phyloP scores from a whole-genome alignment of 1,140 invertebrate species.

The Schmidtea mediterranea region DNA sequence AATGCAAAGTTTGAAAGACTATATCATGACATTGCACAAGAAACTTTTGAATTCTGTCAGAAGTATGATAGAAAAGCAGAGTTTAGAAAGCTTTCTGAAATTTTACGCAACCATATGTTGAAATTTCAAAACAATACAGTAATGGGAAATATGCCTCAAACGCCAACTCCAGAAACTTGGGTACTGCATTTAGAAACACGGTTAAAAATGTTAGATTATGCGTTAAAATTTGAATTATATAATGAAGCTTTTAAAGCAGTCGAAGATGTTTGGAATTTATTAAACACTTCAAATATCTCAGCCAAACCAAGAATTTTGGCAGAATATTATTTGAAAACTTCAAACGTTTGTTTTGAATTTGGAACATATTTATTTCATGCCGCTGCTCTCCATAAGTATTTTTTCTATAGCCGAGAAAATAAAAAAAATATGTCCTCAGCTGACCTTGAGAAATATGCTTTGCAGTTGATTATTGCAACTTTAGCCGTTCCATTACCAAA shows the following conservation, averaged over 20 bases:
- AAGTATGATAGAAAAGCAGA: constrained; percentile 93
- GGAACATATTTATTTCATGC: constrained; percentile 80
- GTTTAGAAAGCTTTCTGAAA: constrained; percentile 52
- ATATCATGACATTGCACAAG: constrained; percentile 83
- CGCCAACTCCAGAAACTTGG: too few relatives aligned
- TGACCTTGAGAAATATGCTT: too few relatives aligned
- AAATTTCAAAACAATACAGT: constrained; percentile 36
- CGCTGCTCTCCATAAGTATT: too few relatives aligned
- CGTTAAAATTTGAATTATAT: constrained; percentile 93
- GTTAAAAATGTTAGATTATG: constrained; percentile 62
- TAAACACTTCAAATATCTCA: too few relatives aligned
- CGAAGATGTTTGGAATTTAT: constrained; percentile 81
- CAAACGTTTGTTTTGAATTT: constrained; percentile 94
- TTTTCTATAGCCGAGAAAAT: too few relatives aligned
- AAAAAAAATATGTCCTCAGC: too few relatives aligned
- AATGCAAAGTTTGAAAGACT: constrained; percentile 64
- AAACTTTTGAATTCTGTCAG: constrained; percentile 87
- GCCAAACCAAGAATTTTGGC: too few relatives aligned
- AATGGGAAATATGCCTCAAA: too few relatives aligned
- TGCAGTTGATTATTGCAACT: constrained; percentile 61
- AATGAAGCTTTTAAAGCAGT: constrained; percentile 83
- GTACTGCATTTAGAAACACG: constrained; percentile 84
- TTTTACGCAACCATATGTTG: constrained; percentile 5
- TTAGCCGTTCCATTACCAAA: constrained; percentile 74
- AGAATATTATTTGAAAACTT: constrained; percentile 87